Evolutionary conservation across 2,113 vertebrate species (phyloP).

Genomic region (Bothrops jararaca): DNA sequence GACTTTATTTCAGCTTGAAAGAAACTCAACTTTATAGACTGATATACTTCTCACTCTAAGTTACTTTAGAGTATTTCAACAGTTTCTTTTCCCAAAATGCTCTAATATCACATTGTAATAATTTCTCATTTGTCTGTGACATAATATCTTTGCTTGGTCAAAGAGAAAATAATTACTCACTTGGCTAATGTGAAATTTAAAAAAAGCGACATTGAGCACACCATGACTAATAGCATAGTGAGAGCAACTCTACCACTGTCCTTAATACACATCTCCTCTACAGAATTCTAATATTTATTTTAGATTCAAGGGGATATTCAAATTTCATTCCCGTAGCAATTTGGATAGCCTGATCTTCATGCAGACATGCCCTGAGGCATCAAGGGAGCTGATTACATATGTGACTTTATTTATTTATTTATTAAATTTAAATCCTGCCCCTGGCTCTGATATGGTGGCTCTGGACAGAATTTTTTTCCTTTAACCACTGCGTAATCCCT

Average conservation of each 20-base stretch:
- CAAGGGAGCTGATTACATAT: conserved; percentile 28
- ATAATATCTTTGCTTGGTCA: conserved; percentile 52
- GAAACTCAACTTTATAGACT: conserved; percentile 4
- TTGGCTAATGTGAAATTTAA: conserved; percentile 41
- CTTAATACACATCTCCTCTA: conserved; percentile 44
- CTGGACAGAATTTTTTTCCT: not conserved
- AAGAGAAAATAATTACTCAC: conserved; percentile 46
- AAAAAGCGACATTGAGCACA: conserved; percentile 33
- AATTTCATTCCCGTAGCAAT: conserved; percentile 30
- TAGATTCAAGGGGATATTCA: not conserved
- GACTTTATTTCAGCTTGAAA: not conserved
- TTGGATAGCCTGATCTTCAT: conserved; percentile 42
- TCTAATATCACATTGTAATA: conserved; percentile 44
- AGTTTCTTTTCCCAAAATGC: conserved; percentile 39
- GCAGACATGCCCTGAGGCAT: not conserved
- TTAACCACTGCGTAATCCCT: no score
- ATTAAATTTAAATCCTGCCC: not conserved
- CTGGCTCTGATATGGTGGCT: not conserved
- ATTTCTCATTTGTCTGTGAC: conserved; percentile 53
- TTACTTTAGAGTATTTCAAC: no score
- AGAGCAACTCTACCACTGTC: conserved; percentile 40
- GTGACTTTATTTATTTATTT: not conserved
- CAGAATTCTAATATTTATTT: conserved; percentile 33
- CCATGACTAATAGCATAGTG: conserved; percentile 43
- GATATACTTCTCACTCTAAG: conserved; percentile 23